These are phyloP conservation scores for Nomada fucata DNA, from an alignment of 2,888 invertebrate genomes.

Conservation along the genomic window DNA sequence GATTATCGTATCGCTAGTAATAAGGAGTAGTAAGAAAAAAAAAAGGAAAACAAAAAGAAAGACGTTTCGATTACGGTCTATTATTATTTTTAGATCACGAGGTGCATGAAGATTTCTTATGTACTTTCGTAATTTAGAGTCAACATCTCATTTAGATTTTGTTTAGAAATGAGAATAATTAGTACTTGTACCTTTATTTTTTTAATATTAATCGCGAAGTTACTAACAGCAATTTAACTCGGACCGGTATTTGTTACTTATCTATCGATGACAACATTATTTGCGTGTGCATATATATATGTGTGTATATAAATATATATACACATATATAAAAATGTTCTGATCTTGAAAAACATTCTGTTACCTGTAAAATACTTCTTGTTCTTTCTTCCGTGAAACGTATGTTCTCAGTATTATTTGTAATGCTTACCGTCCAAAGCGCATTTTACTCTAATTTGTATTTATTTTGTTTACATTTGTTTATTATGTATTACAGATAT, in stretches of 20 bases:
- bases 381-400: constrained; percentile 36
- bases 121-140: constrained; percentile 42
- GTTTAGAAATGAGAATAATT: constrained; percentile 16
- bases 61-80: constrained; percentile 28
- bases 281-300: constrained; percentile 33
- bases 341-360: constrained; percentile 63
- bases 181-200: constrained; percentile 12
- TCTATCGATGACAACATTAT: constrained; percentile 10
- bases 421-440: constrained; percentile 82
- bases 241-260: constrained; percentile 13
- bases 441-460: constrained; percentile 77
- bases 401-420: constrained; percentile 79
- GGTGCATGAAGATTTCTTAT: constrained; percentile 54
- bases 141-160: constrained; percentile 18
- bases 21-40: constrained; percentile 29
- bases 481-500: constrained; percentile 69
- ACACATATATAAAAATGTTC: constrained; percentile 17
- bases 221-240: constrained; percentile 17
- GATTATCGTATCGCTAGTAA: constrained; percentile 32
- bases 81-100: constrained; percentile 38
- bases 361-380: constrained; percentile 63
- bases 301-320: neutral
- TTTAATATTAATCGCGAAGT: constrained; percentile 5
- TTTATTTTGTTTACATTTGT: constrained; percentile 73
- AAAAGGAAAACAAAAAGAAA: neutral